Conservation (phyloP, 2,113 vertebrate genomes). For the Corythornis cristatus region DNA sequence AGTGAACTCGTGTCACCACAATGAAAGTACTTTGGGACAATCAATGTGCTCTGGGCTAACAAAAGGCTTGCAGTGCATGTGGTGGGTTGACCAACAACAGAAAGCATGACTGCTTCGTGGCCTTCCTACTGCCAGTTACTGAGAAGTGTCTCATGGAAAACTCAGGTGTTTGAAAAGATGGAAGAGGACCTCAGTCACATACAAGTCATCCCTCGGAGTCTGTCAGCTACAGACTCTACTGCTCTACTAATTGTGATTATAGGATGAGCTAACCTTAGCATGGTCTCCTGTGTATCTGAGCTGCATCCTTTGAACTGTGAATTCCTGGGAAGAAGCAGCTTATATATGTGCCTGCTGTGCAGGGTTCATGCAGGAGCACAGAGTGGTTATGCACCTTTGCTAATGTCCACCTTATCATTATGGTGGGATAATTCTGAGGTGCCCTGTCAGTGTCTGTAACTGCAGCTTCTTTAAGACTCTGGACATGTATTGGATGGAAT, state of each 20-base stretch:
- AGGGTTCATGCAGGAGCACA: neutral
- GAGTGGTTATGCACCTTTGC: neutral
- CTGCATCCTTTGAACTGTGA: neutral
- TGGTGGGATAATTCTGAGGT: neutral
- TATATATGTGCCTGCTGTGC: rapidly evolving
- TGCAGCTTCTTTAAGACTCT: neutral
- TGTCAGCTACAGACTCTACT: neutral
- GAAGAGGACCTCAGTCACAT: neutral
- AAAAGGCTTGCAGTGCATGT: neutral
- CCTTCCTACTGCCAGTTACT: neutral
- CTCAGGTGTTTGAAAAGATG: neutral
- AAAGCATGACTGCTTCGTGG: neutral
- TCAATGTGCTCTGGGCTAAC: neutral
- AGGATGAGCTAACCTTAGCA: neutral
- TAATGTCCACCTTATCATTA: rapidly evolving
- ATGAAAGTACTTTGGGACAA: neutral
- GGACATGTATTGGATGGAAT: neutral
- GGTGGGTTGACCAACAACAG: neutral
- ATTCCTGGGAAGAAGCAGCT: neutral
- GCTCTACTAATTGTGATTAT: neutral
- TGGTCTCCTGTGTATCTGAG: neutral
- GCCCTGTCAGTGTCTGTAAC: neutral
- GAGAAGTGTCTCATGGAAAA: neutral
- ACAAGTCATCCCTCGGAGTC: neutral
- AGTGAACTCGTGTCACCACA: neutral